Conservation (phyloP, 2,797 vertebrate species). For the Danio tinwini region DNA sequence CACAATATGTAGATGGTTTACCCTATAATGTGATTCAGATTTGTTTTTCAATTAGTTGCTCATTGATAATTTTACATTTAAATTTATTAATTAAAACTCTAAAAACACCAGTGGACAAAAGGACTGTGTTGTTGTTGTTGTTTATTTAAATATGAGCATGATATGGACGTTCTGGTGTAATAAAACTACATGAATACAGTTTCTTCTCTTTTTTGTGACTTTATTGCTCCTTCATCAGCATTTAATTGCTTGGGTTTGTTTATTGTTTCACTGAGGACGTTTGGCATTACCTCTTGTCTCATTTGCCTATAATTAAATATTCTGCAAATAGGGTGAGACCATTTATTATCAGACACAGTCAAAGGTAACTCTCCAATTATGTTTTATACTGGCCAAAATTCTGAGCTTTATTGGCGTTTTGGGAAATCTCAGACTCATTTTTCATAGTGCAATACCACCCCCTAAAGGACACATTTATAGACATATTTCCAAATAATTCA, state of each 20-base stretch:
- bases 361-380: conserved; percentile 29
- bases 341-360: conserved; percentile 27
- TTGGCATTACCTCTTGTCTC: conserved; percentile 18
- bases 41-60: no score
- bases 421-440: background rate
- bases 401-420: conserved; percentile 1
- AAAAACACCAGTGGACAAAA: background rate
- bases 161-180: background rate
- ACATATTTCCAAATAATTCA: background rate
- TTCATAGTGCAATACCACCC: conserved; percentile 18
- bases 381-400: conserved; percentile 30
- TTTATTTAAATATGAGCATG: background rate
- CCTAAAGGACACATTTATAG: conserved; percentile 17
- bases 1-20: no score
- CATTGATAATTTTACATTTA: background rate
- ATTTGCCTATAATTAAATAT: conserved; percentile 32
- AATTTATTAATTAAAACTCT: conserved; percentile 6
- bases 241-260: conserved; percentile 2
- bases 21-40: no score
- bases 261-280: conserved; percentile 9
- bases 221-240: background rate
- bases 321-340: background rate
- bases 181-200: background rate
- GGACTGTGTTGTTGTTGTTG: background rate
- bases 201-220: background rate